Conservation (phyloP, 64 coral and sea anemone genomes). For the Trachythela sp. region DNA sequence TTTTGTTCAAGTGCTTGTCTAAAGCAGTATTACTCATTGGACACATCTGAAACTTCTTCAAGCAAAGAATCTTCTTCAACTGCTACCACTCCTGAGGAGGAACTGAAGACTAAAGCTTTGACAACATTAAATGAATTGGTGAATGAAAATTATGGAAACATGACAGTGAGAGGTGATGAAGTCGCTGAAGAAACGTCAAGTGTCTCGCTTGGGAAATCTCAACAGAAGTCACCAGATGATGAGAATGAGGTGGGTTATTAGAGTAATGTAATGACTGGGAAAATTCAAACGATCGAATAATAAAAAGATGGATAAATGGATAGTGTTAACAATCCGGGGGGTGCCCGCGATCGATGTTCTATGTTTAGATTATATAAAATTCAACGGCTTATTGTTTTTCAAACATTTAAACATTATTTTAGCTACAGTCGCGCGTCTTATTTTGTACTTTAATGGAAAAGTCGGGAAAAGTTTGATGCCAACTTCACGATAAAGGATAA, state of each 20-base stretch:
- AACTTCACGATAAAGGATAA: no score
- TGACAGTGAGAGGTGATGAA: conserved; percentile 46
- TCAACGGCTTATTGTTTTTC: no score
- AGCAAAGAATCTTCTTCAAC: conserved; percentile 21
- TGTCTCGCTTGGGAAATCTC: conserved; percentile 63
- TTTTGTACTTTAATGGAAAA: no score
- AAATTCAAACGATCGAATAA: no score
- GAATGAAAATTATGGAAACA: conserved; percentile 31
- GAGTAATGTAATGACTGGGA: neutral
- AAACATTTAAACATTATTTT: no score
- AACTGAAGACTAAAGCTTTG: conserved; percentile 29
- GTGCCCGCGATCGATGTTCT: no score
- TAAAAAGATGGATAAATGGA: no score
- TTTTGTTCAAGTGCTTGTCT: conserved; percentile 93
- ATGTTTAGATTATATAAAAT: no score
- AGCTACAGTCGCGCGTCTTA: no score
- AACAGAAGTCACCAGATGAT: conserved; percentile 65
- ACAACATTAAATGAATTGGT: conserved; percentile 7
- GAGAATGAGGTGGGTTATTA: conserved; percentile 42
- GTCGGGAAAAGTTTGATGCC: no score
- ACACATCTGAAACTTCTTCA: conserved; percentile 20
- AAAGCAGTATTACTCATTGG: conserved; percentile 83
- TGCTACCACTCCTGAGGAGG: conserved; percentile 26
- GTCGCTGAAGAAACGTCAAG: conserved; percentile 64
- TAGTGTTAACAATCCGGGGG: no score